Percentiles rank a stretch among this genome's conserved stretches.
Evolutionary conservation across 53 echinoderm and acorn worm species (phyloP).

Genomic region (Glandiceps talaboti): DNA sequence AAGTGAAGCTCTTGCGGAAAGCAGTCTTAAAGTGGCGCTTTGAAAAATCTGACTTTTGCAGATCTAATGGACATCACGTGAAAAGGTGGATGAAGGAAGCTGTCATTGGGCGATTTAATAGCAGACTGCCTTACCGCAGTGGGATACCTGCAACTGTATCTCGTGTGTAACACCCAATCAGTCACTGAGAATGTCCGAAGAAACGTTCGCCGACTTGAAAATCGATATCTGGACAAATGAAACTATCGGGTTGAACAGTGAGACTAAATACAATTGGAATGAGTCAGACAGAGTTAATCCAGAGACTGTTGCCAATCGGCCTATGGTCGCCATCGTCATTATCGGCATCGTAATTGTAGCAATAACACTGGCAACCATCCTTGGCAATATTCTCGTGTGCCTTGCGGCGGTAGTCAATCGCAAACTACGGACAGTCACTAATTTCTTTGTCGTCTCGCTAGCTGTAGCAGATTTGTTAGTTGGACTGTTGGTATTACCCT

Average conservation of each 20-base stretch:
- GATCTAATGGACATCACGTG: no score
- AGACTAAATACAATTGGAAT: neutral
- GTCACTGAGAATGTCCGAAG: neutral
- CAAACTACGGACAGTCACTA: conserved; percentile 69
- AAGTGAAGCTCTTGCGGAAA: no score
- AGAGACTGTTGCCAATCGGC: neutral
- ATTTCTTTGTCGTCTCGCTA: conserved; percentile 78
- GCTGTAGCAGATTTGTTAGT: conserved; percentile 81
- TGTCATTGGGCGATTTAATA: no score
- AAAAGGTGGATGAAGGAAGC: no score
- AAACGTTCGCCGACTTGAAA: neutral
- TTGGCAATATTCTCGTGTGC: conserved; percentile 82
- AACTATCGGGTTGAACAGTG: neutral
- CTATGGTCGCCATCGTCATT: conserved; percentile 9
- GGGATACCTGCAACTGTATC: no score
- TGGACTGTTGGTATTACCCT: conserved; percentile 74
- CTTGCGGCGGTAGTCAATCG: conserved; percentile 62
- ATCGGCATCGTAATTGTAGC: conserved; percentile 37
- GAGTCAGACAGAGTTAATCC: neutral
- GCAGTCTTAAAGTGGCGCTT: no score
- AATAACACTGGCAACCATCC: conserved; percentile 45
- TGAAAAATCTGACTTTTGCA: no score
- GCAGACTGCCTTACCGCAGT: no score
- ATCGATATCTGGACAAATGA: neutral
- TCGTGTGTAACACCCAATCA: no score